Evolutionary conservation across 2,113 vertebrate genomes (phyloP).

Genomic region (Myiagra hebetior): DNA sequence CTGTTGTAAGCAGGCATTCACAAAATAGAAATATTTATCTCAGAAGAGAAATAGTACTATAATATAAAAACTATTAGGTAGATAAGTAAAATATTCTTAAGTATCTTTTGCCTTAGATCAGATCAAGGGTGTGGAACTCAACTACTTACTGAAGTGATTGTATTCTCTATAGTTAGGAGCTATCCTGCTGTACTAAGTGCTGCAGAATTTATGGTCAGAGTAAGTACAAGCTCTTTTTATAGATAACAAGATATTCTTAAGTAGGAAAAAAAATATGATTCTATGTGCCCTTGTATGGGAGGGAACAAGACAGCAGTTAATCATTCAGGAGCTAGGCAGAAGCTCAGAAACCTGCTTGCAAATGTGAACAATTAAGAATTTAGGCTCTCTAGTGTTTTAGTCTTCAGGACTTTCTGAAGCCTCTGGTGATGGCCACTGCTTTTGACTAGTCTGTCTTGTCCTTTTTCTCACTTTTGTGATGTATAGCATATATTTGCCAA

Average conservation of each 20-base stretch:
- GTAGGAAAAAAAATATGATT: background rate
- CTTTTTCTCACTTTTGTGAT: background rate
- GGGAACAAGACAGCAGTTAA: background rate
- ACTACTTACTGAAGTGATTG: background rate
- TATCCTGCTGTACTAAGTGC: background rate
- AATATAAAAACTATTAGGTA: background rate
- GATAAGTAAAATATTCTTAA: background rate
- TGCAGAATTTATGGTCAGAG: background rate
- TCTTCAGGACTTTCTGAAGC: background rate
- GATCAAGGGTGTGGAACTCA: background rate
- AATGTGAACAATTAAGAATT: background rate
- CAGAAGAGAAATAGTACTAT: background rate
- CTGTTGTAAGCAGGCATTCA: background rate
- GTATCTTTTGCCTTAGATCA: background rate
- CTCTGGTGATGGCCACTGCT: background rate
- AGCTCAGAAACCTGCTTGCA: background rate
- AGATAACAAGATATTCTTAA: background rate
- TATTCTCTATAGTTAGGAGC: background rate
- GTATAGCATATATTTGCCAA: background rate
- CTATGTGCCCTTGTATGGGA: background rate
- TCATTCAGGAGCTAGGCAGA: background rate
- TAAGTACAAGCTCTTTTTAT: background rate
- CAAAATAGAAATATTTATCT: background rate
- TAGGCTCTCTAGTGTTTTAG: background rate
- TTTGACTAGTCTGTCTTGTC: background rate